Evolutionary conservation across 2,797 vertebrate genomes (phyloP).

Genomic region (Graptemys geographica): DNA sequence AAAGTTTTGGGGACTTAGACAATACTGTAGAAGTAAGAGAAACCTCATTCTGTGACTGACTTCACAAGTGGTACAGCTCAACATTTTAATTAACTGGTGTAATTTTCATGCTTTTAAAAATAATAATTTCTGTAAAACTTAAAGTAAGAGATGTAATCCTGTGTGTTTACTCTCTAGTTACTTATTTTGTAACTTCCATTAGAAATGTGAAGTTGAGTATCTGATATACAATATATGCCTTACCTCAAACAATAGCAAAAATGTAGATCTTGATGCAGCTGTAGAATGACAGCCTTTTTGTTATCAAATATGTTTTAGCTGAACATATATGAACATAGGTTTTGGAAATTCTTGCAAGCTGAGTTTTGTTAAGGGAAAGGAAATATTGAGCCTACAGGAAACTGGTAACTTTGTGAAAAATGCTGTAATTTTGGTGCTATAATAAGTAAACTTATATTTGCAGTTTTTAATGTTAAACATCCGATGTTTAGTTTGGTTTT

Average conservation of each 20-base stretch:
- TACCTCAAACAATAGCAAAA: neutral
- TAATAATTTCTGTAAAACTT: neutral
- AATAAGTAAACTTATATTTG: neutral
- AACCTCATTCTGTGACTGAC: neutral
- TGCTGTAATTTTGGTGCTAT: neutral
- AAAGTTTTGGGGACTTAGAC: conserved; percentile 3
- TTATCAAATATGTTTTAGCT: neutral
- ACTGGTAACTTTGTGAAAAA: neutral
- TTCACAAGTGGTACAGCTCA: neutral
- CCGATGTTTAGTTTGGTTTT: neutral
- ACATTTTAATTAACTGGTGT: neutral
- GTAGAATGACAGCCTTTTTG: neutral
- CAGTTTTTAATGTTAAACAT: neutral
- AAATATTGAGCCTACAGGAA: neutral
- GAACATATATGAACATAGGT: neutral
- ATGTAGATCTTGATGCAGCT: neutral
- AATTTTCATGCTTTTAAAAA: conserved; percentile 3
- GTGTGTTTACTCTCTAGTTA: neutral
- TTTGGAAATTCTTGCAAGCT: neutral
- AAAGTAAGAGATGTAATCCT: neutral
- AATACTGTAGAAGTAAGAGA: neutral
- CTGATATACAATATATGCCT: neutral
- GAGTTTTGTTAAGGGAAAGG: neutral
- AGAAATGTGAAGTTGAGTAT: neutral
- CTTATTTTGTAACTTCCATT: neutral